These are phyloP conservation scores for Aquatica leii DNA, from an alignment of 2,888 invertebrate species.

Conservation along the genomic window DNA sequence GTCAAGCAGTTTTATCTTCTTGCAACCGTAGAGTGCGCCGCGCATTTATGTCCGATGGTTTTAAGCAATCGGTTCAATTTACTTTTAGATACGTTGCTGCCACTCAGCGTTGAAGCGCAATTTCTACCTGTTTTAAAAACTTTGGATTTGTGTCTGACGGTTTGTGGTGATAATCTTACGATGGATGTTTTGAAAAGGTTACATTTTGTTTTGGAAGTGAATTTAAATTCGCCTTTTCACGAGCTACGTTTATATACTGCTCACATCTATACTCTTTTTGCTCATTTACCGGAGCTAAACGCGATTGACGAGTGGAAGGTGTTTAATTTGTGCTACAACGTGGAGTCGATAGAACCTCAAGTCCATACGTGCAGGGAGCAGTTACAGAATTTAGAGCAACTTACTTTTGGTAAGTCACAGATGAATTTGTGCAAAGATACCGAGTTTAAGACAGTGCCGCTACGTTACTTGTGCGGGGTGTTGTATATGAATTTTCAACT, in stretches of 20 bases:
- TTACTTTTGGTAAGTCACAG: conserved; percentile 71
- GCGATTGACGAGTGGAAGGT: conserved; percentile 65
- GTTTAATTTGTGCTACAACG: conserved; percentile 73
- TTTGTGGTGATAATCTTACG: conserved; percentile 45
- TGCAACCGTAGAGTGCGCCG: conserved; percentile 66
- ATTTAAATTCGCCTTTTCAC: conserved; percentile 74
- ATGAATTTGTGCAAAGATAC: conserved; percentile 64
- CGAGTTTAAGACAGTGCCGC: conserved; percentile 69
- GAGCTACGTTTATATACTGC: conserved; percentile 76
- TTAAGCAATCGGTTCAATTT: conserved; percentile 54
- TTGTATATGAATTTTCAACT: conserved; percentile 88
- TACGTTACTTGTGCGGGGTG: conserved; percentile 83
- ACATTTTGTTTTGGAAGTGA: conserved; percentile 65
- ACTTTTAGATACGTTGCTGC: conserved; percentile 61
- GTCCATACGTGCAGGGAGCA: conserved; percentile 84
- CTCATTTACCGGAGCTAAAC: conserved; percentile 64
- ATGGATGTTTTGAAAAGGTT: conserved; percentile 62
- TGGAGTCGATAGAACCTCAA: conserved; percentile 75
- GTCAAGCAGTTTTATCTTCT: conserved; percentile 61
- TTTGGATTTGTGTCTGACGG: conserved; percentile 65
- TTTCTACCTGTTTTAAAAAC: conserved; percentile 64
- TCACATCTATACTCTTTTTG: conserved; percentile 77
- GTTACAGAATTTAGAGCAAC: conserved; percentile 75
- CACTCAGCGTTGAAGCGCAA: conserved; percentile 61
- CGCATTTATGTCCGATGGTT: conserved; percentile 60